Base-by-base conservation (phyloP, 2,888 invertebrate genomes). In the Tinea pellionella region DNA sequence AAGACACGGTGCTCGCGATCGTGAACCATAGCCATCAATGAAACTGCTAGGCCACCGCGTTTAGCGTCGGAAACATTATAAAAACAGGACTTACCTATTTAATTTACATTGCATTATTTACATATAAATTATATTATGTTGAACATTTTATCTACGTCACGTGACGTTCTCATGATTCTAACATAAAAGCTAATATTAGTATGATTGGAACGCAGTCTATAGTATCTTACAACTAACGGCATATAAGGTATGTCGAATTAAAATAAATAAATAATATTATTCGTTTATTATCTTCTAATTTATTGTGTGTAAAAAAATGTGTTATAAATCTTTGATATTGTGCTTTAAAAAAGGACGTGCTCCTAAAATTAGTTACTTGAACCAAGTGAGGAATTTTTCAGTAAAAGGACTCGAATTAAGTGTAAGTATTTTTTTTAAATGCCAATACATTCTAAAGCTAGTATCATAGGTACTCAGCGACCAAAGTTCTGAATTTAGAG, bases 341-440 rank as follows among this genome's bases (percentile, higher is more conserved):
- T 68, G 71, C 19, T 64, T 75, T 6, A 53, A 9, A 18, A 18
- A 53, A 6, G 53, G 24, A 2, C n/a, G 24, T 2, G n/a, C n/a
- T n/a, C n/a, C n/a, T n/a, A 15, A n/a, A 24, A 19, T 53, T 53
- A 6, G 53, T 19, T 24, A 11, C 8, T n/a, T 18, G 24, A 53
- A 63, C 37, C 66, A 69, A 37, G 65, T 65, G 4, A 70, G 80
- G 63, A 69, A 69, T 60, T 84, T 81, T 63, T 76, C 73, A 43
- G 75, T 81, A 0, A 71, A 75, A 62, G 77, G 75, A 64, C 61
- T 68, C 51, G 64, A 68, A 59, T 64, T 70, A 15, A 67, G 61
- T 62, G 81, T 81, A 63, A 81, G 81, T 74, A 63, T 12, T 13
- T 63, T n/a, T n/a, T n/a, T n/a, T n/a, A n/a, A n/a, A n/a, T n/a